Evolutionary conservation across 2,888 invertebrate species (phyloP), one percentile per base, ranked within the genome.

Genomic region (Limenitis camilla): DNA sequence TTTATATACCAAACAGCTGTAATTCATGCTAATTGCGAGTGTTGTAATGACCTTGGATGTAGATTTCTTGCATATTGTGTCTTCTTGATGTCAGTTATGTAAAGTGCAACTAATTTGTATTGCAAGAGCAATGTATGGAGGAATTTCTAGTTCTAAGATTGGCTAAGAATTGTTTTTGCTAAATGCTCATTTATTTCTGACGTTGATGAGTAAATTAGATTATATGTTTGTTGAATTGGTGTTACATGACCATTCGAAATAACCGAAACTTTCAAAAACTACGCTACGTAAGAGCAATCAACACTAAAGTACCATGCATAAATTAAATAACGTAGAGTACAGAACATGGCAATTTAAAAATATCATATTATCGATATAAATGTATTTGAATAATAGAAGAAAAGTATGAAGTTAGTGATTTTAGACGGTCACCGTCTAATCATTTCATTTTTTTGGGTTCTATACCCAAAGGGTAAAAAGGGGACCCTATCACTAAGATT

Each of bases 221-320:
- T 68, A 69, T 63, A 72, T 64, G 64, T 67, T 66, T 67, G 74
- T 72, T 65, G 66, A 54, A 39, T 38, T 35, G 44, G 41, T 56
- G 71, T 78, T 71, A 77, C 78, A 78, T 80, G 78, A 74, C 72
- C 59, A 57, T 55, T 58, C 61, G 56, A 61, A 62, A 62, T 69
- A 63, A 68, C 59, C 60, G 64, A 60, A 73, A 72, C 77, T 80
- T 80, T 78, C 77, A 72, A 77, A 78, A 78, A 74, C 74, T 71
- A 69, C 64, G 64, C 68, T 63, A 57, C 58, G 38, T 53, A 43
- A 58, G 58, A 49, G 49, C 35, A 49, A 46, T 57, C 40, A 52
- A 47, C 54, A 43, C 46, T 29, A 35, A 10, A 6, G 30, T 49
- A 36, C 29, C 43, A 35, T 11, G 40, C 31, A 35, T 31, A 31